phyloP scores from a whole-genome alignment of 2,797 vertebrate species.

The Geotrypetes seraphini region DNA sequence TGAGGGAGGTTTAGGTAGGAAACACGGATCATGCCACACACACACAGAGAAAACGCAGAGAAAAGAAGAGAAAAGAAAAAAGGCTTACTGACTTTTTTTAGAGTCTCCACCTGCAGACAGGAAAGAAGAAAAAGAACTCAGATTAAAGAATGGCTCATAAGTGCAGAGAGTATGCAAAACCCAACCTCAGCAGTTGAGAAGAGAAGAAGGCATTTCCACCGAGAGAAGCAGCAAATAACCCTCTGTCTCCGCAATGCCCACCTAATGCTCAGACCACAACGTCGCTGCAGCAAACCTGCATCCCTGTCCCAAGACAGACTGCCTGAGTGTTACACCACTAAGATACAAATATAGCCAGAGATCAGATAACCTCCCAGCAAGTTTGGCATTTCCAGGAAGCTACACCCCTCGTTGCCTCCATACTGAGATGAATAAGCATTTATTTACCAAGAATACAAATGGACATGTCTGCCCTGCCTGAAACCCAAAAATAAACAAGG shows the following conservation, averaged over 20 bases:
- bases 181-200: background rate
- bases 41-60: conserved; percentile 16
- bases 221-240: background rate
- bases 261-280: no score
- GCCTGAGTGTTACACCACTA: background rate
- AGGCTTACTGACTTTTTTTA: conserved; percentile 93
- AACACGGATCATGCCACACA: background rate
- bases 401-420: no score
- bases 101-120: conserved; percentile 73
- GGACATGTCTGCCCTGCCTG: no score
- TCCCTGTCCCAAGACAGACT: no score
- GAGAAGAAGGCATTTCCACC: background rate
- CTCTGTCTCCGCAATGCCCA: background rate
- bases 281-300: no score
- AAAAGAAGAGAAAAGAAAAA: conserved; percentile 26
- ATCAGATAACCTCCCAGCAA: conserved; percentile 22
- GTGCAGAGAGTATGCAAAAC: background rate
- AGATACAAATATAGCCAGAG: conserved; percentile 20
- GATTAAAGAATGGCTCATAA: conserved; percentile 9
- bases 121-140: conserved; percentile 36
- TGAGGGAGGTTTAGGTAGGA: no score
- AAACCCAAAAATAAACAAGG: no score
- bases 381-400: conserved; percentile 24
- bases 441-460: no score
- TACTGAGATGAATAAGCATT: no score